Conservation (phyloP, 2,888 invertebrate genomes). For the Ormyrus pomaceus region DNA sequence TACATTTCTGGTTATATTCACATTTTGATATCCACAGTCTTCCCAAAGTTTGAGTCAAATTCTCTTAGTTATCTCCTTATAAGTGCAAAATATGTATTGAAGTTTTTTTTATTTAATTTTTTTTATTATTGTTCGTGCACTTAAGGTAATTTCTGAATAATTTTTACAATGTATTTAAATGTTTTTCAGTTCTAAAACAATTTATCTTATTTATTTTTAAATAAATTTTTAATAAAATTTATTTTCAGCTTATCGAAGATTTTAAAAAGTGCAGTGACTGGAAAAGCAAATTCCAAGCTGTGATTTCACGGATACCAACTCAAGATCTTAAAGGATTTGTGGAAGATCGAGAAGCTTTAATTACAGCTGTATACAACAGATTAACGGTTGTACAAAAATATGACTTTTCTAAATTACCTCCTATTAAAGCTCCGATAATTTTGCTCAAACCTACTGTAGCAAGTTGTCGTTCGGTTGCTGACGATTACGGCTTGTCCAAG, state of each 20-base stretch:
- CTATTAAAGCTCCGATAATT: slow-evolving; percentile 79
- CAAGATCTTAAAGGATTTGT: slow-evolving; percentile 71
- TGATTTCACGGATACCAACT: slow-evolving; percentile 75
- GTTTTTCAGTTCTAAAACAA: not conserved
- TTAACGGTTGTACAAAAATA: slow-evolving; percentile 78
- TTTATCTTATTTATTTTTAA: not conserved
- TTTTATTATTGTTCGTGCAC: not conserved
- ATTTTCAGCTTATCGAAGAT: slow-evolving; percentile 67
- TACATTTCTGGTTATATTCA: no score
- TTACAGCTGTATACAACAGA: slow-evolving; percentile 77
- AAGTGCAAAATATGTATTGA: no score
- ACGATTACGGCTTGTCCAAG: slow-evolving; percentile 81
- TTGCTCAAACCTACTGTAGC: slow-evolving; percentile 82
- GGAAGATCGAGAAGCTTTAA: slow-evolving; percentile 74
- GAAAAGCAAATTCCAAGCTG: slow-evolving; percentile 78
- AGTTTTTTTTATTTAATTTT: no score
- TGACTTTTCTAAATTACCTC: slow-evolving; percentile 75
- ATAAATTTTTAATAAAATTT: not conserved
- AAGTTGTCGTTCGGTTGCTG: slow-evolving; percentile 77
- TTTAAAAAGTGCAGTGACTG: slow-evolving; percentile 78
- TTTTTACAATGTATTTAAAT: no score
- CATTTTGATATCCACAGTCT: no score
- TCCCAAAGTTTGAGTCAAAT: no score
- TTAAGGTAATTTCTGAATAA: not conserved
- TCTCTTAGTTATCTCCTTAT: no score